Evolutionary conservation across 2,797 vertebrate genomes (phyloP), one percentile per base, ranked within the genome.

Genomic region (Gobionotothen gibberifrons): DNA sequence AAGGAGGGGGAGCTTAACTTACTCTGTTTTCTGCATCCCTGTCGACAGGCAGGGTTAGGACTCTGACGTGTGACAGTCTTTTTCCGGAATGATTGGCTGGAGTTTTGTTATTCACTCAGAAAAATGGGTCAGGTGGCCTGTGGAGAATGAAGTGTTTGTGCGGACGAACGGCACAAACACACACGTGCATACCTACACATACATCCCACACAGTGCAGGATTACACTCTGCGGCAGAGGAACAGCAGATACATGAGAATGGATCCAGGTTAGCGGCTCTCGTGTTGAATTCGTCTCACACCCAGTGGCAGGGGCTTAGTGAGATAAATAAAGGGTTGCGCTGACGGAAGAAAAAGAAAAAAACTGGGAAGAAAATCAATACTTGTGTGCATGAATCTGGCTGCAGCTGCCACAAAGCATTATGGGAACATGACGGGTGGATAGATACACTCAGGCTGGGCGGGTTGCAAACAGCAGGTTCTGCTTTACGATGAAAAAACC

Each of bases 301-400:
- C 82, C 90, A 73, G 78, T 84, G 85, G 82, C 83, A 86, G 92
- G 85, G 91, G 93, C 94, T 96, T 90, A 92, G 93, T 79, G 73
- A 86, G 92, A 89, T 85, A 91, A 92, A 93, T 87, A 91, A 91
- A 93, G 80, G 87, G 85, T 84, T 91, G 85, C 67, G 73, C 79
- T 75, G 82, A 86, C 83, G 82, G 76, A 48, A 52, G 49, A 57
- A 74, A 42, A 42, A 78, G 67, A 76, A 80, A 74, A 75, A 76
- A 81, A 63, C 70, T 51, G 77, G 71, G 89, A 92, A 86, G 84
- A 93, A 95, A 96, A 97, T 96, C 96, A 96, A 97, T 97, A 96
- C 90, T 93, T 94, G 93, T 96, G 94, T 96, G 95, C 96, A 97
- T 97, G 96, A 96, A 96, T 96, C 94, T 96, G 94, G 94, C 89